These are phyloP conservation scores for Cliona cf. orientalis DNA, from an alignment of 37 sponge, comb jelly and placozoan genomes.

Conservation along the genomic window DNA sequence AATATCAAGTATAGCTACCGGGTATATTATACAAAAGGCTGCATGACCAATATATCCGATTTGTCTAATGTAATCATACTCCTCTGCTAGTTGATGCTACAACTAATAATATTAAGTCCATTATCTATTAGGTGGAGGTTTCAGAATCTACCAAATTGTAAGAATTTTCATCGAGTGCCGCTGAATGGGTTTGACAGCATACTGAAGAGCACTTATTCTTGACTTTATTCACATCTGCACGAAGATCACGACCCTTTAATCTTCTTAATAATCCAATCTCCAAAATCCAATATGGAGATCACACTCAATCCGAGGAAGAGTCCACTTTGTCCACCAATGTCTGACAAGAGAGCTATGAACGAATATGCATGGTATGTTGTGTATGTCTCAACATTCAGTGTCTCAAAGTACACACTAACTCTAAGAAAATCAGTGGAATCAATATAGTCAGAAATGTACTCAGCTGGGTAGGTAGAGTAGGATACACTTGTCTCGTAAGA, in stretches of 20 bases:
- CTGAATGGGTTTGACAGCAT: no score
- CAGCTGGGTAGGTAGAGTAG: conserved; percentile 13
- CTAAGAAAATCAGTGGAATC: background rate
- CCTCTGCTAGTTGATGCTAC: no score
- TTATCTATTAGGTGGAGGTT: no score
- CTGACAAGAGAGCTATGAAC: conserved; percentile 31
- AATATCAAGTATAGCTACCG: no score
- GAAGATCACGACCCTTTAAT: background rate
- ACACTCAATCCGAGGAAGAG: conserved; percentile 65
- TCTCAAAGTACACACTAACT: conserved; percentile 12
- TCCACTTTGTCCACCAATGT: conserved; percentile 58
- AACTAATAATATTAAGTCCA: no score
- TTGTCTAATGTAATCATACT: no score
- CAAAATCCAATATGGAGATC: conserved; percentile 37
- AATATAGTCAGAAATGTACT: background rate
- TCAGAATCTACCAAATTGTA: no score
- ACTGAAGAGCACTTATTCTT: no score
- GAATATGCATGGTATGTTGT: conserved; percentile 29
- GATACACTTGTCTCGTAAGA: background rate
- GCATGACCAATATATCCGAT: no score
- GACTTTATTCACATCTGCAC: no score
- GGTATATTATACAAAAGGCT: no score
- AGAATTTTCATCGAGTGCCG: no score
- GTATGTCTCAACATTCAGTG: conserved; percentile 3
- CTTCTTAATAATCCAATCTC: conserved; percentile 1